These are phyloP conservation scores for Lasioglossum leucozonium DNA, from an alignment of 2,888 invertebrate genomes.

Conservation along the genomic window DNA sequence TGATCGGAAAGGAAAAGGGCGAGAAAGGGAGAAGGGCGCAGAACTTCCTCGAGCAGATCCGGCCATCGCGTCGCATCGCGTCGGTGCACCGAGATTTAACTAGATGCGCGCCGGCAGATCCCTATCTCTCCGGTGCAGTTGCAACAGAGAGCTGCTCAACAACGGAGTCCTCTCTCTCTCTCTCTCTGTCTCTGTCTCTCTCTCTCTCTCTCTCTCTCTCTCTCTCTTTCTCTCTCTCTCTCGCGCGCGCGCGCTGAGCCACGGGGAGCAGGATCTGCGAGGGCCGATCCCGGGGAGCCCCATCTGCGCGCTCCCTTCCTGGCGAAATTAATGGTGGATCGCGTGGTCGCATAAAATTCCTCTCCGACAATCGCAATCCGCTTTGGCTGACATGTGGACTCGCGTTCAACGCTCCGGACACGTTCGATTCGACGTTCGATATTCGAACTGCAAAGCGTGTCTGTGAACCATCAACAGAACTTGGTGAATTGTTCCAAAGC, in stretches of 20 bases:
- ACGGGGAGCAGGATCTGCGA: neutral
- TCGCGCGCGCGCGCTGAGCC: too few relatives aligned
- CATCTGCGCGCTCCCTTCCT: constrained; percentile 23
- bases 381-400: too few relatives aligned
- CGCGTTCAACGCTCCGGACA: too few relatives aligned
- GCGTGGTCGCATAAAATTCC: constrained; percentile 16
- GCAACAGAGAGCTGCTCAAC: constrained; percentile 45
- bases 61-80: constrained; percentile 1
- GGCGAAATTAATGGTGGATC: constrained; percentile 58
- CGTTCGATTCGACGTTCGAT: too few relatives aligned
- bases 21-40: constrained; percentile 7
- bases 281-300: neutral
- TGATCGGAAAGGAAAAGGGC: neutral
- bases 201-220: too few relatives aligned
- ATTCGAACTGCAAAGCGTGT: too few relatives aligned
- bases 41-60: constrained; percentile 52
- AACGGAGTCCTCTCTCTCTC: constrained; percentile 39
- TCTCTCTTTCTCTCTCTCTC: too few relatives aligned
- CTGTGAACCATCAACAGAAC: too few relatives aligned
- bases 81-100: constrained; percentile 64
- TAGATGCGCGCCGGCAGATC: constrained; percentile 65
- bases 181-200: too few relatives aligned
- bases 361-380: neutral
- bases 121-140: constrained; percentile 59
- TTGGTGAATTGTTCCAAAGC: too few relatives aligned